Evolutionary conservation across 2,797 vertebrate genomes (phyloP).

Genomic region (Pseudomugil gertrudae): DNA sequence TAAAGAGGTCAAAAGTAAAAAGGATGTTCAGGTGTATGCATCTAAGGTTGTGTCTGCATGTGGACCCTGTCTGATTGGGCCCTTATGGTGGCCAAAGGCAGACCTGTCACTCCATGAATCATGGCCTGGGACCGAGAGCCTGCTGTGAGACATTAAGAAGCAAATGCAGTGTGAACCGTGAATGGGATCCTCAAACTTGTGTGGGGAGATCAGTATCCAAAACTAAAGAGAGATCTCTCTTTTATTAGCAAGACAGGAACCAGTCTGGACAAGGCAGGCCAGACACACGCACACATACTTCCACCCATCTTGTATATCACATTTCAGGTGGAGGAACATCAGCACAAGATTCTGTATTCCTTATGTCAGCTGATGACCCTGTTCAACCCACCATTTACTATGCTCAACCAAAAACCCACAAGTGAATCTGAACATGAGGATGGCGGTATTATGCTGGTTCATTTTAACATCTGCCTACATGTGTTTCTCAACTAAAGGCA

Average conservation of each 20-base stretch:
- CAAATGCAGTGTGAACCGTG: slow-evolving; percentile 83
- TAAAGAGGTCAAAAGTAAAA: not conserved
- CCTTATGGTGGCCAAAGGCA: slow-evolving; percentile 73
- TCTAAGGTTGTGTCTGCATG: slow-evolving; percentile 56
- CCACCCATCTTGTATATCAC: slow-evolving; percentile 53
- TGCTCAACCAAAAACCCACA: slow-evolving; percentile 53
- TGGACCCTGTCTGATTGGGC: slow-evolving; percentile 64
- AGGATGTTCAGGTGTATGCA: slow-evolving; percentile 18
- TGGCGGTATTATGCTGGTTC: not conserved
- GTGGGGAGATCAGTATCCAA: slow-evolving; percentile 77
- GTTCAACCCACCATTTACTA: slow-evolving; percentile 45
- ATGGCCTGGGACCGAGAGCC: slow-evolving; percentile 73
- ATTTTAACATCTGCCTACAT: not conserved
- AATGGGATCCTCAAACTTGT: slow-evolving; percentile 81
- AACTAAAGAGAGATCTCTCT: slow-evolving; percentile 81
- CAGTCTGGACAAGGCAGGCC: slow-evolving; percentile 68
- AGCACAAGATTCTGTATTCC: slow-evolving; percentile 59
- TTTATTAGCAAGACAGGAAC: slow-evolving; percentile 79
- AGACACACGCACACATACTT: slow-evolving; percentile 14
- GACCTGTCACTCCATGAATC: slow-evolving; percentile 83
- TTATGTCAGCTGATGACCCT: slow-evolving; percentile 58
- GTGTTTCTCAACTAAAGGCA: not conserved
- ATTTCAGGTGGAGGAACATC: slow-evolving; percentile 68
- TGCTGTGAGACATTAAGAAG: slow-evolving; percentile 83
- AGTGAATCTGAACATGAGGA: not conserved